phyloP scores from a whole-genome alignment of 2,113 vertebrate species.

The Tursiops truncatus region DNA sequence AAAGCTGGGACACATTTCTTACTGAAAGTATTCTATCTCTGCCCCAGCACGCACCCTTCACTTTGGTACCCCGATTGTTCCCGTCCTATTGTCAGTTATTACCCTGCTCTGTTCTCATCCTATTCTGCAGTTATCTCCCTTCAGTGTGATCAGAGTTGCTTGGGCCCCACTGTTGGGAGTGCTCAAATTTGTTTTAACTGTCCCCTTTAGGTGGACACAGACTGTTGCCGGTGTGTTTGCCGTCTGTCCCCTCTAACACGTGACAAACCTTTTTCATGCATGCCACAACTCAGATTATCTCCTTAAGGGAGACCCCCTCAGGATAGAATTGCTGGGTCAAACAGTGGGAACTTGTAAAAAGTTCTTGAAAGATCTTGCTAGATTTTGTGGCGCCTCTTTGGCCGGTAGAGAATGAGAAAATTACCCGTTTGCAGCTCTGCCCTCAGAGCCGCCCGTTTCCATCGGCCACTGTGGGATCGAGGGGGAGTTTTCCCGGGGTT shows the following conservation, averaged over 20 bases:
- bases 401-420: neutral
- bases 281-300: neutral
- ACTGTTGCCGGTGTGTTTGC: accelerated
- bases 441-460: neutral
- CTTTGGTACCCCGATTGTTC: neutral
- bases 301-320: neutral
- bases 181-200: neutral
- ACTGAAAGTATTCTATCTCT: neutral
- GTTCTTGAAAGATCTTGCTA: neutral
- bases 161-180: too few species aligned
- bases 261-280: neutral
- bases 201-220: neutral
- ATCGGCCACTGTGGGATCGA: neutral
- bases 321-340: neutral
- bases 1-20: neutral
- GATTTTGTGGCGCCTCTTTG: neutral
- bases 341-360: neutral
- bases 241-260: neutral
- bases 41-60: neutral
- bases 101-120: neutral
- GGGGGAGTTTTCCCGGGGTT: neutral
- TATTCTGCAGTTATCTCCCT: too few species aligned
- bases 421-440: neutral
- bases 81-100: neutral
- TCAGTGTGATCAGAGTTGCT: neutral